Evolutionary conservation across 2,888 invertebrate species (phyloP), one percentile per base, ranked within the genome.

Genomic region (Morpho deidamia): DNA sequence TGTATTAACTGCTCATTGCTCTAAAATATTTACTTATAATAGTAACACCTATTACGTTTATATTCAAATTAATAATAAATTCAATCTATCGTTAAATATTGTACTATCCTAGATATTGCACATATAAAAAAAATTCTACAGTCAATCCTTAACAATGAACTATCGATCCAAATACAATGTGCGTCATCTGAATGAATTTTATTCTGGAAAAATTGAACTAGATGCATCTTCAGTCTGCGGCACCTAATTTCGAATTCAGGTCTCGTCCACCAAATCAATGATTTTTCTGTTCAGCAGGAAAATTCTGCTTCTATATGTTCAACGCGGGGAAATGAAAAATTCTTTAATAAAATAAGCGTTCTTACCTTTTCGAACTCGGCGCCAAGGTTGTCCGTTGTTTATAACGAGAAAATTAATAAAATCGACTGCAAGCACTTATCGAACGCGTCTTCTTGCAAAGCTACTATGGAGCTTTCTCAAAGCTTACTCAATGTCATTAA

Each of bases 381-480:
- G 51, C 56, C 54, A 46, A 11, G 37, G 49, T 50, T 42, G 42
- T 40, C 43, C 7, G 41, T 32, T 11, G 40, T 38, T 52, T 48
- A 39, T 35, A 57, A 55, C 39, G 32, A 46, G 40, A 44, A 57
- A 57, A 53, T 53, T 56, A 48, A 37, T 47, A 40, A 60, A 61
- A 56, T 51, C 43, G 38, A 39, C 49, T 53, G 44, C 40, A 54
- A 62, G 45, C 57, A 56, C 53, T 47, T 46, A 44, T 60, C 55
- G 51, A 60, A 64, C 61, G 55, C 65, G 60, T 64, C 65, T 57
- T 61, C 59, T 34, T 62, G 55, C 61, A 63, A 61, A 58, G 60
- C 63, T 61, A 58, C 56, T 58, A 53, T 11, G 59, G 63, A 71
- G 71, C 74, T 73, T 73, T 69, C 70, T 66, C 62, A 70, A 48